Evolutionary conservation across 37 sponge, comb jelly and placozoan species (phyloP).

Genomic region (Chondrilla cf. caribensis): DNA sequence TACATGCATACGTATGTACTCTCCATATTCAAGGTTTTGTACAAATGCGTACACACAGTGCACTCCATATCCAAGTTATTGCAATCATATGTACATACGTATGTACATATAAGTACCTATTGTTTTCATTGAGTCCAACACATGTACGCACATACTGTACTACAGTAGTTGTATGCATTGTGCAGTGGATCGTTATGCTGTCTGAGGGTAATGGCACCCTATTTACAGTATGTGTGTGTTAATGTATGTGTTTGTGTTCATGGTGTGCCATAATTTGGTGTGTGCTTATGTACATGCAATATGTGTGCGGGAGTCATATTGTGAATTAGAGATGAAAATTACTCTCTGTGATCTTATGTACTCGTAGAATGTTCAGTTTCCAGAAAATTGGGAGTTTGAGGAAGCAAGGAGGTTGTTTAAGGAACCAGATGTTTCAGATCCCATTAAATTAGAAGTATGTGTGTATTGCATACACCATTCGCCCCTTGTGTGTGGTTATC

Average conservation of each 20-base stretch:
- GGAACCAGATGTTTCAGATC: slow-evolving; percentile 73
- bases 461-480: not conserved
- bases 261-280: not conserved
- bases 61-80: not conserved
- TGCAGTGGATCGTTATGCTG: no score
- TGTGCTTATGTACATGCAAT: not conserved
- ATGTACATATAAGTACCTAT: no score
- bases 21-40: not conserved
- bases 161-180: no score
- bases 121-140: no score
- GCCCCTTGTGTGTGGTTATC: no score
- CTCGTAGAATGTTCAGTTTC: slow-evolving; percentile 72
- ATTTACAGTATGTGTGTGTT: not conserved
- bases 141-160: no score
- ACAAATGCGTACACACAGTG: not conserved
- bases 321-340: no score
- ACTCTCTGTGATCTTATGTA: not conserved
- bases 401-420: slow-evolving; percentile 78
- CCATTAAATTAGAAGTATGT: slow-evolving; percentile 59
- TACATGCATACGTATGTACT: not conserved
- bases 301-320: no score
- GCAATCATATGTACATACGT: no score
- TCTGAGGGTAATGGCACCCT: no score
- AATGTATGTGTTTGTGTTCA: not conserved
- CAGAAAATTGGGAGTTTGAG: slow-evolving; percentile 84